Evolutionary conservation across 2,797 vertebrate species (phyloP).

Genomic region (Centroberyx gerrardi): DNA sequence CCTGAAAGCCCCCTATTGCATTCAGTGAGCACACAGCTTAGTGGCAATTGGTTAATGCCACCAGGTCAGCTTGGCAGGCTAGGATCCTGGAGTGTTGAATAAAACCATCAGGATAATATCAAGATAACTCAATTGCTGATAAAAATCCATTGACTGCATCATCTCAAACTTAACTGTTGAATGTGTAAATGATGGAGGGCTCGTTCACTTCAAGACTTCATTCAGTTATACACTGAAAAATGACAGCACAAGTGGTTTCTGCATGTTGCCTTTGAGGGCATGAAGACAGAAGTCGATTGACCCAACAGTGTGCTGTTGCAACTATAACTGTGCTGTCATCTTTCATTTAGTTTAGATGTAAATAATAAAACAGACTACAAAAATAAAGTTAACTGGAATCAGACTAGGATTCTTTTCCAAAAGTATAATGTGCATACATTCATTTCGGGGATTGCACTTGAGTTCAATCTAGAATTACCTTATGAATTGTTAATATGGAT

Average conservation of each 20-base stretch:
- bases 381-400: background rate
- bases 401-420: background rate
- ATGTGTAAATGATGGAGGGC: background rate
- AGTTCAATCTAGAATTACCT: background rate
- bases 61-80: constrained; percentile 13
- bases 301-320: too few species aligned
- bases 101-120: background rate
- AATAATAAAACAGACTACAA: too few species aligned
- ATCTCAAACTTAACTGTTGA: background rate
- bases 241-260: too few species aligned
- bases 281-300: too few species aligned
- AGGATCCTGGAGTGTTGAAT: background rate
- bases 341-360: too few species aligned
- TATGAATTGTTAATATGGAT: background rate
- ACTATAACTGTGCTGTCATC: too few species aligned
- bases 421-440: background rate
- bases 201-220: background rate
- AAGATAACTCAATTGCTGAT: background rate
- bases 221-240: too few species aligned
- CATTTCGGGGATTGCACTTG: background rate
- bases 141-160: background rate
- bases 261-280: too few species aligned
- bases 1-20: too few species aligned
- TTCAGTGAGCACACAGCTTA: background rate
- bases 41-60: constrained; percentile 17